phyloP scores from a whole-genome alignment of 2,113 vertebrate species.

The Mirza zaza region DNA sequence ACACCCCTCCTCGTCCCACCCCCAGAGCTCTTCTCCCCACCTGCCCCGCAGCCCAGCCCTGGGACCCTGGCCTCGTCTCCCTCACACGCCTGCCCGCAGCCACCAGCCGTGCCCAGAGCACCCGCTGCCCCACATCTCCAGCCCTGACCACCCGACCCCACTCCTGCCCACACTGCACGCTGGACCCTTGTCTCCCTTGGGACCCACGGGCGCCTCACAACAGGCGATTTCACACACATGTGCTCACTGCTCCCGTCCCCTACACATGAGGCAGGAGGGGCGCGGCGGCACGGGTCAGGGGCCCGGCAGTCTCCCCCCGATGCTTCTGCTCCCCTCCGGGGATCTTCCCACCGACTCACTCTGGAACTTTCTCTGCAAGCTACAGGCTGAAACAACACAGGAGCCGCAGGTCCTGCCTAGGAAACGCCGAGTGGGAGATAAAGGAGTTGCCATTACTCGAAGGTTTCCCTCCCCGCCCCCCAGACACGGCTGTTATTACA shows the following conservation, averaged over 20 bases:
- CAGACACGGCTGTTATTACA: neutral
- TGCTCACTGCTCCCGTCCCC: fast-evolving
- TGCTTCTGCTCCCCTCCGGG: neutral
- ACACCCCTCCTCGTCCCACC: too few relatives aligned
- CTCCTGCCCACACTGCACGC: neutral
- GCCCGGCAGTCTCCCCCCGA: neutral
- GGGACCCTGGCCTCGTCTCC: too few relatives aligned
- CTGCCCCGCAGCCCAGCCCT: neutral
- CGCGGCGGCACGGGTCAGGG: neutral
- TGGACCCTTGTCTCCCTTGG: neutral
- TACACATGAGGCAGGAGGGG: neutral
- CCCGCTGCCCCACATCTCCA: neutral
- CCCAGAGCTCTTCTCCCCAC: neutral
- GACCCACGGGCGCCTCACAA: neutral
- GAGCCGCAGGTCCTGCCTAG: neutral
- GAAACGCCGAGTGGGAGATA: neutral
- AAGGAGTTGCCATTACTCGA: neutral
- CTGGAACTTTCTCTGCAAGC: slow-evolving; percentile 3
- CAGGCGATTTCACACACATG: neutral
- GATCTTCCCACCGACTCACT: neutral
- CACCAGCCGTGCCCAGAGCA: too few relatives aligned
- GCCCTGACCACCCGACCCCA: neutral
- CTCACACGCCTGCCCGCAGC: too few relatives aligned
- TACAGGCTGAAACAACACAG: slow-evolving; percentile 58
- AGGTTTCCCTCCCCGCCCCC: neutral